Evolutionary conservation across 2,888 invertebrate species (phyloP).

Genomic region (Caenorhabditis sinica): DNA sequence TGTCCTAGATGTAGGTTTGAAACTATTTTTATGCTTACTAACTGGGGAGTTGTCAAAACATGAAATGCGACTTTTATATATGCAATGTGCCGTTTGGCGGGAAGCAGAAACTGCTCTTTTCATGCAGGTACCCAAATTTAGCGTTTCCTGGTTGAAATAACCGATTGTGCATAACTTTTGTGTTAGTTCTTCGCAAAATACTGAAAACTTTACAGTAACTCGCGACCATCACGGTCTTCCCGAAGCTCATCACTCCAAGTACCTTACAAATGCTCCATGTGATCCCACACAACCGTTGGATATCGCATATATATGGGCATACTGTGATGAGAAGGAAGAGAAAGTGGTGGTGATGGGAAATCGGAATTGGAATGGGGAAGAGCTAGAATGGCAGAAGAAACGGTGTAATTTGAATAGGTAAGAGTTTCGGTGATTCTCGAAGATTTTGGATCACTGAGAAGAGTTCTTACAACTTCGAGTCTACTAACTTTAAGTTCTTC

Average conservation of each 20-base stretch:
- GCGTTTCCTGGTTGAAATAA: too few relatives aligned
- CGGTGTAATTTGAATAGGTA: conserved; percentile 22
- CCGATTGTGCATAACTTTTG: too few relatives aligned
- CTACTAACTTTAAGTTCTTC: too few relatives aligned
- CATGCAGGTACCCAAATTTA: too few relatives aligned
- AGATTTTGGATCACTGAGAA: neutral
- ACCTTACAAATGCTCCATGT: conserved; percentile 20
- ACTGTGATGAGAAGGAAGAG: conserved; percentile 15
- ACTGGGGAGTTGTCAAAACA: too few relatives aligned
- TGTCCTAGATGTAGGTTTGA: conserved; percentile 31
- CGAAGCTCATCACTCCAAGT: neutral
- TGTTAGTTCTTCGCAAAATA: neutral
- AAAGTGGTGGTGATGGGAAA: conserved; percentile 21
- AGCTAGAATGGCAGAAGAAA: conserved; percentile 14
- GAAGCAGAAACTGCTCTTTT: too few relatives aligned
- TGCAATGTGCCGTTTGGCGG: too few relatives aligned
- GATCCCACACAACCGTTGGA: conserved; percentile 17
- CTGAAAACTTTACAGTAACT: neutral
- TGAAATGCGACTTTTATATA: too few relatives aligned
- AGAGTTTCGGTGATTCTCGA: neutral
- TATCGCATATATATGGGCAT: conserved; percentile 16
- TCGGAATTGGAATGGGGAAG: neutral
- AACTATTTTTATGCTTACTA: too few relatives aligned
- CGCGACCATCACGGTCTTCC: neutral
- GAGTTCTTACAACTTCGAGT: too few relatives aligned